A percentile compares a stretch with the other conserved stretches of the same genome.
phyloP scores from a whole-genome alignment of 2,888 invertebrate genomes.

The Allolobophora icterica region DNA sequence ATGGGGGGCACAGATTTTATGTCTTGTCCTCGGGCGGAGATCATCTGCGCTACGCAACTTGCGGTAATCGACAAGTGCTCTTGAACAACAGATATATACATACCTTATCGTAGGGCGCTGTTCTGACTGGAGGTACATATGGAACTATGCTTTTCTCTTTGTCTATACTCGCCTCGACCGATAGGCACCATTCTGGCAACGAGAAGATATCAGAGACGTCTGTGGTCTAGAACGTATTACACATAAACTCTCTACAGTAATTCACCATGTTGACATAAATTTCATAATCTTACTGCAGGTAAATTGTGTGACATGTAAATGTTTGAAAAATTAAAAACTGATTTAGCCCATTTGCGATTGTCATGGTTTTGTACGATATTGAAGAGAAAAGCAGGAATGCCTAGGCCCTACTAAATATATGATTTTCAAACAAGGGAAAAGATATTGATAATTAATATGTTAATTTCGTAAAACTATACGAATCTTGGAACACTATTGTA shows the following conservation, averaged over 20 bases:
- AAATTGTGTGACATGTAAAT: not conserved
- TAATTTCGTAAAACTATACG: not conserved
- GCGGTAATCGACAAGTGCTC: not conserved
- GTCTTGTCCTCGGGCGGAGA: not conserved
- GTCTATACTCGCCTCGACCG: conserved; percentile 18
- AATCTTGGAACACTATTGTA: too few species aligned
- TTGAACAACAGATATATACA: not conserved
- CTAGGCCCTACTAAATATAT: not conserved
- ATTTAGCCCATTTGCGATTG: not conserved
- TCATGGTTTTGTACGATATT: not conserved
- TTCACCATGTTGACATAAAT: not conserved
- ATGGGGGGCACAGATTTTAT: not conserved
- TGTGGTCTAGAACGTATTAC: not conserved
- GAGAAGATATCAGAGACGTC: not conserved
- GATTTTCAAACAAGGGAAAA: not conserved
- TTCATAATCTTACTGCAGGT: too few species aligned
- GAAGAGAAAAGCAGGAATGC: not conserved
- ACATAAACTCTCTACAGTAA: not conserved
- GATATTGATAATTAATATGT: not conserved
- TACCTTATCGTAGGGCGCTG: conserved; percentile 28
- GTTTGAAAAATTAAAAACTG: not conserved
- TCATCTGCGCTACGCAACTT: not conserved
- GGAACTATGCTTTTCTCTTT: conserved; percentile 31
- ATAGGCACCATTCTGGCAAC: conserved; percentile 23
- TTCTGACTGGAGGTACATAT: conserved; percentile 19